Evolutionary conservation across 2,888 invertebrate species (phyloP), one percentile per base, ranked within the genome.

Genomic region (Argyra leucocephala): DNA sequence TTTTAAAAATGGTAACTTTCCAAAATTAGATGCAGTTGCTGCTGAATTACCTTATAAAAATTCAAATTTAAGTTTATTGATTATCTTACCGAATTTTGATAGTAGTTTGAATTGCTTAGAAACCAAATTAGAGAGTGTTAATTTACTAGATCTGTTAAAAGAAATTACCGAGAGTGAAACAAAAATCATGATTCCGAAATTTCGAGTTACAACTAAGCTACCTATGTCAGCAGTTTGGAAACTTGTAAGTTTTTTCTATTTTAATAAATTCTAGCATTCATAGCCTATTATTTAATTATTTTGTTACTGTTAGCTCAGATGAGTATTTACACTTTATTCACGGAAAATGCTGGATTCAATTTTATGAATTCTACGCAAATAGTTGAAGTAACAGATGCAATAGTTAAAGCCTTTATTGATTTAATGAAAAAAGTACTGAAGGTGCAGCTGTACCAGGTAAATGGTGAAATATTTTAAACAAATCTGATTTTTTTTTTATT

Each of bases 381-480:
- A 0, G 74, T 92, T 31, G 80, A 75, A 63, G 88, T 93, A 5
- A 86, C 86, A 62, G 85, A 88, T 74, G 88, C 88, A 6, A 79
- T 92, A 12, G 93, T 93, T 76, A 93, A 93, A 76, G 90, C 92
- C 0, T 91, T 89, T 74, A 89, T 94, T 71, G 90, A 91, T 76
- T 91, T 93, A 90, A 91, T 74, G 93, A 94, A 75, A 89, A 92
- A 76, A 93, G 93, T 2, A 89, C 90, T 9, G 93, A 93, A 76
- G 92, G 93, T 0, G 91, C 93, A 21, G 92, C 92, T 0, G 89
- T 89, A 58, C 91, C 91, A 67, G 90, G 91, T 89, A 79, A 83
- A 84, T 80, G 64, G 66, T 62, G 26, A 36, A 57, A 57, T 59
- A 22, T 61, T 21, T 58, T 6, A 1, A 3, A 2, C 7, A 24